These are phyloP conservation scores for Caranx ignobilis DNA, from an alignment of 2,113 vertebrate genomes.

Conservation along the genomic window DNA sequence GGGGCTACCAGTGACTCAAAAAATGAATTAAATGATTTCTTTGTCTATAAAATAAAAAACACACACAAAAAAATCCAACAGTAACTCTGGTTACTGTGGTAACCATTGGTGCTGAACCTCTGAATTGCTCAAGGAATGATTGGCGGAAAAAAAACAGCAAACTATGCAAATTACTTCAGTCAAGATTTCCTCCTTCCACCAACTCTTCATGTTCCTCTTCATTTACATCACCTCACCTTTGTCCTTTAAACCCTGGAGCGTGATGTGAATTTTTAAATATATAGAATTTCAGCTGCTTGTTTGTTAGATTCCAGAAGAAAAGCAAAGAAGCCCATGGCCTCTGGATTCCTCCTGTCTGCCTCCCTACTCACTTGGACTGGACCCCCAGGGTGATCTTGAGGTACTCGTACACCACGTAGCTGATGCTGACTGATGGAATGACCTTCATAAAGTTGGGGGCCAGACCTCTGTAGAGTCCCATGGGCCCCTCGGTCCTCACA, in stretches of 20 bases:
- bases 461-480: slow-evolving; percentile 95
- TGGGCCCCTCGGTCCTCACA: slow-evolving; percentile 90
- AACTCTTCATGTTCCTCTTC: slow-evolving; percentile 5
- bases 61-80: too few relatives aligned
- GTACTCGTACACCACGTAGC: slow-evolving; percentile 97
- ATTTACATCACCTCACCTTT: background rate
- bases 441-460: slow-evolving; percentile 99
- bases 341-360: background rate
- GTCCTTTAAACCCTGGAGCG: background rate
- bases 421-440: slow-evolving; percentile 98
- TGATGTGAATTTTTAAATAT: slow-evolving; percentile 1
- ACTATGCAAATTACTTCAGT: background rate
- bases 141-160: background rate
- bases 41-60: too few relatives aligned
- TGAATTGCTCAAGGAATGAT: background rate
- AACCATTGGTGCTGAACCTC: slow-evolving; percentile 4
- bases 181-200: background rate
- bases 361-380: slow-evolving; percentile 88
- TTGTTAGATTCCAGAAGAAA: slow-evolving; percentile 5
- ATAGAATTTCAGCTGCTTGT: slow-evolving; percentile 8
- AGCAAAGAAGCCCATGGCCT: background rate
- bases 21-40: too few relatives aligned
- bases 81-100: too few relatives aligned
- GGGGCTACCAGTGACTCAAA: too few relatives aligned
- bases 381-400: slow-evolving; percentile 93